Conservation (phyloP, 2,888 invertebrate genomes). For the Saturnia japonica region DNA sequence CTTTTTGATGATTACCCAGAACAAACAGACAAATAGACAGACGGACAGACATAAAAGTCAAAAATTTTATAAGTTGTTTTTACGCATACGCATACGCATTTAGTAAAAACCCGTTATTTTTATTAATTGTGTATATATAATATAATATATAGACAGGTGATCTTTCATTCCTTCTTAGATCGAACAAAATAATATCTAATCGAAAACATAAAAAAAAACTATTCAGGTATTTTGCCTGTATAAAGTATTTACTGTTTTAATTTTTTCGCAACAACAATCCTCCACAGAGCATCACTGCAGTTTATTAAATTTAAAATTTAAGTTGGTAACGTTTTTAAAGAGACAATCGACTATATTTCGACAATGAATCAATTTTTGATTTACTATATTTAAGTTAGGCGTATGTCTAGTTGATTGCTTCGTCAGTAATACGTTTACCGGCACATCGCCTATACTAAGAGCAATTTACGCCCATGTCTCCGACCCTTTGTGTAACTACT, state of each 20-base stretch:
- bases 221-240: conserved; percentile 10
- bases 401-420: conserved; percentile 57
- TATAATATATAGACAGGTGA: no score
- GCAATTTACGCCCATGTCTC: conserved; percentile 60
- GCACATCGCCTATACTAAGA: conserved; percentile 60
- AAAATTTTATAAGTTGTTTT: no score
- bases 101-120: no score
- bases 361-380: conserved; percentile 51
- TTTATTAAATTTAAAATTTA: conserved; percentile 10
- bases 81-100: no score
- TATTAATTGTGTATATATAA: no score
- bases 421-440: conserved; percentile 65
- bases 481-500: conserved; percentile 40
- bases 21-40: no score
- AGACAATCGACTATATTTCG: no score
- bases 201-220: conserved; percentile 4
- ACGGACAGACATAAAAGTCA: no score
- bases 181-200: neutral
- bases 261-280: neutral
- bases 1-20: no score
- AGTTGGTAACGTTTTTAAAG: neutral
- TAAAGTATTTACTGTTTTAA: neutral
- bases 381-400: conserved; percentile 61
- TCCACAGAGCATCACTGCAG: neutral
- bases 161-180: neutral